Evolutionary conservation across 2,888 invertebrate genomes (phyloP).

Genomic region (Perizoma affinitatum): DNA sequence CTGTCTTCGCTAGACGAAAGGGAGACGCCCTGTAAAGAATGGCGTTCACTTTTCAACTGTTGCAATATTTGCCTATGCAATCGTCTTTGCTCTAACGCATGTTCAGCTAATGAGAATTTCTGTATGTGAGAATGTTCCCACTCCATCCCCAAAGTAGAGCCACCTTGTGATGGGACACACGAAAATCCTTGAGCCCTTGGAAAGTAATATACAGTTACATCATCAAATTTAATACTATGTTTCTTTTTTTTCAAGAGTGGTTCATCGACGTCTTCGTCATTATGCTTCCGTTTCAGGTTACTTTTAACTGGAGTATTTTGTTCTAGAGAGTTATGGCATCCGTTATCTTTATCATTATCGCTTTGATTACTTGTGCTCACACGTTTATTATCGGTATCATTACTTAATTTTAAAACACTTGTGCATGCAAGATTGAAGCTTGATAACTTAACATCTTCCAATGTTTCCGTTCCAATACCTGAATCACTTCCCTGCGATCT

Average conservation of each 20-base stretch:
- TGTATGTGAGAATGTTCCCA: constrained; percentile 87
- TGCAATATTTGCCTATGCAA: constrained; percentile 92
- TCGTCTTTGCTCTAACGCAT: constrained; percentile 94
- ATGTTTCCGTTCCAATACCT: constrained; percentile 90
- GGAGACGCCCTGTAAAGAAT: constrained; percentile 78
- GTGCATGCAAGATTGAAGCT: constrained; percentile 67
- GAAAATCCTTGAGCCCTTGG: constrained; percentile 96
- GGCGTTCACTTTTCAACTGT: constrained; percentile 88
- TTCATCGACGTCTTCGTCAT: constrained; percentile 70
- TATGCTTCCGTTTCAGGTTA: constrained; percentile 87
- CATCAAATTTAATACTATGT: constrained; percentile 93
- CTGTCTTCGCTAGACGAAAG: constrained; percentile 92
- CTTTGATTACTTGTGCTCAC: constrained; percentile 38
- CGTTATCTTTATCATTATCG: constrained; percentile 42
- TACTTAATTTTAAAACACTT: constrained; percentile 47
- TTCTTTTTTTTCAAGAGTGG: constrained; percentile 87
- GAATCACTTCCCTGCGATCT: constrained; percentile 94
- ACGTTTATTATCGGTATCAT: constrained; percentile 41
- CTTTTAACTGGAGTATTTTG: constrained; percentile 73
- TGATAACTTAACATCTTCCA: constrained; percentile 81
- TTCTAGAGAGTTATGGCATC: constrained; percentile 41
- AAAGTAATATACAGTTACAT: constrained; percentile 97
- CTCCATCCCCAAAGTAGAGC: constrained; percentile 97
- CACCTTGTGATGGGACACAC: constrained; percentile 95
- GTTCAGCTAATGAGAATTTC: constrained; percentile 94